These are phyloP conservation scores for Manacus vitellinus DNA, from an alignment of 2,113 vertebrate genomes.

Conservation along the genomic window DNA sequence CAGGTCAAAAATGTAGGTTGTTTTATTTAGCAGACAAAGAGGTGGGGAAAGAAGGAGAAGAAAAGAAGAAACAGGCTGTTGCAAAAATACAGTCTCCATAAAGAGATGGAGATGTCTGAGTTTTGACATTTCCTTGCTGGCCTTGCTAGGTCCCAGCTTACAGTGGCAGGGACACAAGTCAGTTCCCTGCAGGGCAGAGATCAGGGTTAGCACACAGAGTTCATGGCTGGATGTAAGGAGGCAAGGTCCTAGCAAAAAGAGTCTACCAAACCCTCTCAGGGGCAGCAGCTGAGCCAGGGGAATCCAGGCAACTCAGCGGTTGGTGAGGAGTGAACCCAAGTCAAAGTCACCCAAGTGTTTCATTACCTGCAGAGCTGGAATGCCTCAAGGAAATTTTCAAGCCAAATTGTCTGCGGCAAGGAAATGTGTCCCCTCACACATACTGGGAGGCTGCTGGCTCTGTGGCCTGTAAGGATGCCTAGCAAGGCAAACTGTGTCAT, in stretches of 20 bases:
- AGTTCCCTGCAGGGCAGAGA: background rate
- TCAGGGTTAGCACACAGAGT: background rate
- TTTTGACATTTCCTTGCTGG: background rate
- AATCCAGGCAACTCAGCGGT: background rate
- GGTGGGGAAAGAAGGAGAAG: background rate
- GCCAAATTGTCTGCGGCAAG: background rate
- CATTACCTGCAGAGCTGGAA: background rate
- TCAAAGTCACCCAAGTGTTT: background rate
- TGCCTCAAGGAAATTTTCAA: background rate
- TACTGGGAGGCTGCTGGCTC: background rate
- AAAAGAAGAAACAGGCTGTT: conserved; percentile 11
- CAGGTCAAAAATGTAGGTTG: conserved; percentile 68
- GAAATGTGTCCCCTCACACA: background rate
- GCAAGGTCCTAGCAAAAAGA: background rate
- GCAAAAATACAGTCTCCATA: background rate
- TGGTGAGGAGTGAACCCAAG: background rate
- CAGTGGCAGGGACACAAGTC: accelerated
- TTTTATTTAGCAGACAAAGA: conserved; percentile 66
- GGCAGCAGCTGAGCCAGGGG: background rate
- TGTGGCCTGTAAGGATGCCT: background rate
- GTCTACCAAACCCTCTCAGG: background rate
- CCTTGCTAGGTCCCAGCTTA: background rate
- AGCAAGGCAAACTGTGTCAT: conserved; percentile 23
- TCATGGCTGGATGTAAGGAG: background rate
- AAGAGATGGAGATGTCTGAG: background rate